phyloP scores from a whole-genome alignment of 2,888 invertebrate species.

The Megaustenia siamemsis region DNA sequence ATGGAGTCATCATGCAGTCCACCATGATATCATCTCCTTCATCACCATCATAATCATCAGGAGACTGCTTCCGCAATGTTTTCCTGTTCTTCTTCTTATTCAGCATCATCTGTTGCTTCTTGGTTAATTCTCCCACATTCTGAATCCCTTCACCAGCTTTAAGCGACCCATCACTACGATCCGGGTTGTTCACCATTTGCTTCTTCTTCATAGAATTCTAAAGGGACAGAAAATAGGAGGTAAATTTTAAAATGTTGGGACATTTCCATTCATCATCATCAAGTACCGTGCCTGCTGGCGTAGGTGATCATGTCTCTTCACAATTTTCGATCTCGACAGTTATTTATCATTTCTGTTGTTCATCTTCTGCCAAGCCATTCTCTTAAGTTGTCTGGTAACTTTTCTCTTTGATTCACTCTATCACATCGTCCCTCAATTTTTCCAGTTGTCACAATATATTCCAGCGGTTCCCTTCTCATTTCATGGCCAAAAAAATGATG shows the following conservation, averaged over 20 bases:
- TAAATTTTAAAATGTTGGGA: neutral
- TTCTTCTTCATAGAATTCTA: constrained; percentile 27
- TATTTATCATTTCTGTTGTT: too few species aligned
- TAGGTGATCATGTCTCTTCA: too few species aligned
- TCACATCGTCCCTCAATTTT: too few species aligned
- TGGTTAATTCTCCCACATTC: constrained; percentile 41
- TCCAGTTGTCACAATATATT: too few species aligned
- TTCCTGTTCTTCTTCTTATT: constrained; percentile 60
- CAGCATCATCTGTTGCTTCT: constrained; percentile 56
- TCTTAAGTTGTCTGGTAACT: too few species aligned
- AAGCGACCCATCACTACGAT: neutral
- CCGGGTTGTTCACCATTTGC: constrained; percentile 52
- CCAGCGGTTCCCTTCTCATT: too few species aligned
- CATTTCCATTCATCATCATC: too few species aligned
- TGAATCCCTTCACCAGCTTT: neutral
- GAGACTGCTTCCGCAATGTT: constrained; percentile 57
- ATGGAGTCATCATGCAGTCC: constrained; percentile 75
- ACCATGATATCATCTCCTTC: constrained; percentile 46
- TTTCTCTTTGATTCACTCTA: too few species aligned
- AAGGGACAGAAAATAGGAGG: neutral
- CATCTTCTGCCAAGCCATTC: too few species aligned
- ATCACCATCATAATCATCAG: neutral
- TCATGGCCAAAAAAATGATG: too few species aligned
- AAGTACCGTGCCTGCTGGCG: too few species aligned
- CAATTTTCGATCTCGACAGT: too few species aligned